These are phyloP conservation scores for Colius striatus DNA, from an alignment of 2,113 vertebrate genomes.

Conservation along the genomic window DNA sequence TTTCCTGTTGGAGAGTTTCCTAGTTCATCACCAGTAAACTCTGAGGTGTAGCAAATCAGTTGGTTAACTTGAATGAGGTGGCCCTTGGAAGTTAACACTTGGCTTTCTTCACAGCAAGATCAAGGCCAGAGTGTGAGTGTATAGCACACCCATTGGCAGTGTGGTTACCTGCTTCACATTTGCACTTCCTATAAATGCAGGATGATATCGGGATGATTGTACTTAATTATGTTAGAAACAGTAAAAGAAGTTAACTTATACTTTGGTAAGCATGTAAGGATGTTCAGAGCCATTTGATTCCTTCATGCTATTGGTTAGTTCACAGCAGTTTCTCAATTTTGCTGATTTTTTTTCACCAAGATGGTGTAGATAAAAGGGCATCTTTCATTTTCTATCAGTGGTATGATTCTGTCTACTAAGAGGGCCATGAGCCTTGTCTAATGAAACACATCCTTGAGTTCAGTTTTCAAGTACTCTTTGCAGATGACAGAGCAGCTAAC, in stretches of 20 bases:
- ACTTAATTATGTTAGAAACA: too few relatives aligned
- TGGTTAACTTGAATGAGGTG: neutral
- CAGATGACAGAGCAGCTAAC: neutral
- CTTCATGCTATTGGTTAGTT: neutral
- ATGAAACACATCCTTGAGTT: neutral
- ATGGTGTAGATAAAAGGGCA: neutral
- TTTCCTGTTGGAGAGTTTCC: too few relatives aligned
- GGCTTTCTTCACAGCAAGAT: too few relatives aligned
- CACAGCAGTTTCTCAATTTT: neutral
- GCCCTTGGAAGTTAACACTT: neutral
- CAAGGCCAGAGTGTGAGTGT: neutral
- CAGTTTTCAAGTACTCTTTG: neutral
- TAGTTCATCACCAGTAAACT: neutral
- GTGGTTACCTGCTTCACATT: neutral
- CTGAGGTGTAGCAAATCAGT: neutral
- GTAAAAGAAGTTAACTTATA: neutral
- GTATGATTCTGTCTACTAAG: neutral
- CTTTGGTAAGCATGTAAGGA: neutral
- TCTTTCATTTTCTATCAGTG: neutral
- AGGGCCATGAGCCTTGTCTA: neutral
- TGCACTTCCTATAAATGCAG: neutral
- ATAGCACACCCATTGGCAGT: neutral
- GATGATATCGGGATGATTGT: neutral
- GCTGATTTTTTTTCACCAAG: neutral
- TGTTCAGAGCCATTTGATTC: neutral